Conservation (phyloP, 2,113 vertebrate genomes). For the Etheostoma cragini region DNA sequence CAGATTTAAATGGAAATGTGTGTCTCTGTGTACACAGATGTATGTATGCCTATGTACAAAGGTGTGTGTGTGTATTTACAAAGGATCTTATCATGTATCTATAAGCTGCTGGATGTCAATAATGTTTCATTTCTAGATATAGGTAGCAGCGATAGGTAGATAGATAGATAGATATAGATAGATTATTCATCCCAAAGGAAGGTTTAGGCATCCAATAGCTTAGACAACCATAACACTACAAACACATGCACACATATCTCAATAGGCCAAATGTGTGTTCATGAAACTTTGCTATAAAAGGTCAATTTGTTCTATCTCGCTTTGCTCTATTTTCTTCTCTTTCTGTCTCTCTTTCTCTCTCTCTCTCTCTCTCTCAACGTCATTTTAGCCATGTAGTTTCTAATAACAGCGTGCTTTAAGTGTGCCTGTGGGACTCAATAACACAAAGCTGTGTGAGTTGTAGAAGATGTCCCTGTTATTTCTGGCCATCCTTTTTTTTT, state of each 20-base stretch:
- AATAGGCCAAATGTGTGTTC: conserved; percentile 59
- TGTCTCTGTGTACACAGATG: conserved; percentile 21
- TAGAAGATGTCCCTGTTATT: conserved; percentile 61
- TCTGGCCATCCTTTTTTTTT: conserved; percentile 69
- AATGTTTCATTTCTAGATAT: conserved; percentile 31
- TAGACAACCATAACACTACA: no score
- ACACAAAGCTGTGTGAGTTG: conserved; percentile 65
- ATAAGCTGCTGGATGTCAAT: conserved; percentile 36
- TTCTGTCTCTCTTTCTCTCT: background rate
- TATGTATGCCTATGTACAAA: conserved; percentile 5
- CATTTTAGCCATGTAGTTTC: conserved; percentile 57
- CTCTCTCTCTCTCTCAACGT: conserved; percentile 17
- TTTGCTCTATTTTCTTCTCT: conserved; percentile 25
- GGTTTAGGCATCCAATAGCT: no score
- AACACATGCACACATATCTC: no score
- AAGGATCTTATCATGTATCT: conserved; percentile 45
- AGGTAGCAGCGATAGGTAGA: conserved; percentile 22
- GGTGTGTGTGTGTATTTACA: background rate
- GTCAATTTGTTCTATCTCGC: conserved; percentile 68
- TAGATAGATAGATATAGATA: no score
- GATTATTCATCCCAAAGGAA: no score
- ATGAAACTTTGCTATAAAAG: conserved; percentile 74
- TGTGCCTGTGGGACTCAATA: conserved; percentile 75
- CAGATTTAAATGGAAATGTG: conserved; percentile 38
- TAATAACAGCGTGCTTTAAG: conserved; percentile 71